Percentiles rank a stretch among this genome's conserved stretches.
Evolutionary conservation across 2,113 vertebrate species (phyloP).

Genomic region (Capra hircus): DNA sequence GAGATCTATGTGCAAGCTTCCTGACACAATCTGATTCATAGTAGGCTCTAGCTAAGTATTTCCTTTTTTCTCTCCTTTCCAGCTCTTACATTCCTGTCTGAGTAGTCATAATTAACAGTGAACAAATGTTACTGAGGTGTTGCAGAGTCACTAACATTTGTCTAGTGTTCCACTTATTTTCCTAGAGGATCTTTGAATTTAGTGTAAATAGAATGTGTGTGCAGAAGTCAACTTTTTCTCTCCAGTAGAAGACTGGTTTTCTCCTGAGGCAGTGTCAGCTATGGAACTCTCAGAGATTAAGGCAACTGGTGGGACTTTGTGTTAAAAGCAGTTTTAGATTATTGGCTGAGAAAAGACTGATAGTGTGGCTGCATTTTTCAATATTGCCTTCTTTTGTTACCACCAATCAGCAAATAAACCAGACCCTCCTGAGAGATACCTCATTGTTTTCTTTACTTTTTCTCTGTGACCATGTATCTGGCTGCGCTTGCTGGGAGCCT

Average conservation of each 20-base stretch:
- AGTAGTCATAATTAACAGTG: not conserved
- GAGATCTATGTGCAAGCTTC: not conserved
- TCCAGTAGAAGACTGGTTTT: not conserved
- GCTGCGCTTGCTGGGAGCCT: not conserved
- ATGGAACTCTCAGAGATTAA: not conserved
- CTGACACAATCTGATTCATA: not conserved
- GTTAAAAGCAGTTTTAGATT: slow-evolving; percentile 35
- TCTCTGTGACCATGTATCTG: slow-evolving; percentile 8
- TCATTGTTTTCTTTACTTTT: slow-evolving; percentile 44
- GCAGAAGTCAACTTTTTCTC: not conserved
- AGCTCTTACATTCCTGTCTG: not conserved
- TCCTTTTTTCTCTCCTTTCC: not conserved
- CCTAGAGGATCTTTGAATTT: not conserved
- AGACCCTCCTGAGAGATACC: not conserved
- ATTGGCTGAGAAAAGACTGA: slow-evolving; percentile 28
- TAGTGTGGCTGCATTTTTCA: not conserved
- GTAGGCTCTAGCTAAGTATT: not conserved
- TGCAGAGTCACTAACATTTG: not conserved
- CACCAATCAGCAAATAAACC: not conserved
- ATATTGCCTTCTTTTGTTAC: not conserved
- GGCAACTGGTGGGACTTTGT: not conserved
- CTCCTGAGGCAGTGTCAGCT: not conserved
- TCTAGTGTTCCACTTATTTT: not conserved
- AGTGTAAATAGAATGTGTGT: not conserved
- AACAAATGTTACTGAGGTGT: not conserved